Evolutionary conservation across 2,888 invertebrate genomes (phyloP), one percentile per base, ranked within the genome.

Genomic region (Drosophila recens): DNA sequence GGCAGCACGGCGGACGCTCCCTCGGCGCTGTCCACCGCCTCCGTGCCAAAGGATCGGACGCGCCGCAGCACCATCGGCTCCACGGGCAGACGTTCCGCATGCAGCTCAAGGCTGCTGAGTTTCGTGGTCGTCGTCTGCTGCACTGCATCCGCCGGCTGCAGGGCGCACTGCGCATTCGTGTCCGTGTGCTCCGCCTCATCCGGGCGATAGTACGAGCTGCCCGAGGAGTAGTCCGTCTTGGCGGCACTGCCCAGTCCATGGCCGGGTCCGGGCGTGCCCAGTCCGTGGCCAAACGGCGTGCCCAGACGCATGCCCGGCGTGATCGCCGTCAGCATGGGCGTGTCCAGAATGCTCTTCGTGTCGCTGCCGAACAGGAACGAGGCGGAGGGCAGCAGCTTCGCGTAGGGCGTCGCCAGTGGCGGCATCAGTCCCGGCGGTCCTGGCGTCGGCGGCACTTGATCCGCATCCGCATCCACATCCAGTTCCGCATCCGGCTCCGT

Each of bases 131-230:
- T n/a, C n/a, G n/a, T n/a, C n/a, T n/a, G 13, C 38, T 34, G 23
- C 11, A 33, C 42, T 30, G 15, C 42, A 30, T 54, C 30, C 42
- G 11, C 36, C 36, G 73, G 36, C 13, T 65, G 80, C 49, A 75
- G 13, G 15, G 83, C 63, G 40, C 72, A 67, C 34, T 71, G 66
- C 11, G 82, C 83, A 57, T 77, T 83, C 10, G 65, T 65, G 20
- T 61, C 67, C 38, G 91, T 83, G 64, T 93, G 92, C 80, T 95
- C 95, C 63, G 94, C 94, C 80, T 95, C 95, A 82, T 95, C 95
- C 0, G 95, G 95, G 70, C 94, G 94, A 80, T 95, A 95, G 81
- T 95, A 95, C 3, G 95, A 95, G 3, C 95, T 94, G 5, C 95
- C 94, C 62, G 95, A 94, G 9, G 95, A 95, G 90, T 95, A 95